Base-by-base conservation (phyloP, 2,113 vertebrate genomes). In the Spea bombifrons region DNA sequence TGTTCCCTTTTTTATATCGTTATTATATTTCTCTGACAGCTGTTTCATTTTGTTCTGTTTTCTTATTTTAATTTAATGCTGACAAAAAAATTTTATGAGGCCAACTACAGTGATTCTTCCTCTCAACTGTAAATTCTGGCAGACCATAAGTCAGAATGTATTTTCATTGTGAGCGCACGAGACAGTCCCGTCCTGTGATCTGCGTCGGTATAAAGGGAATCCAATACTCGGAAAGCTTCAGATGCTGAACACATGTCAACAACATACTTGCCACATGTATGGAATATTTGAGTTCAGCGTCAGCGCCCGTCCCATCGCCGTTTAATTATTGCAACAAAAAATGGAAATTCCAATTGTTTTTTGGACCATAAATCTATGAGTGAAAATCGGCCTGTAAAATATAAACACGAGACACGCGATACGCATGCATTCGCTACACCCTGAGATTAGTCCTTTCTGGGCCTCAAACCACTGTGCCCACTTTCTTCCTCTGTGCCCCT, bases 121-220 rank as follows among this genome's bases (percentile, higher is more conserved):
- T 80, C 81, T 83, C 17, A 50, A 82, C 76, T 80, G 78, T 68
- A 74, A 84, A 84, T 83, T 81, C 75, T 85, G 75, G 76, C 66
- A 84, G 84, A 84, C 83, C 76, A 68, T 83, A 85, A 85, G 85
- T 84, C 82, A 85, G 84, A 86, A 82, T 78, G 49, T 78, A 52
- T 85, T 89, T 86, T 84, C 67, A 50, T 75, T 82, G 71, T 81
- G 10, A 83, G 15, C 57, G 52, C 80, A 84, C 57, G 77, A 87
- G 76, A 75, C 48, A 82, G 81, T 81, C 71, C 69, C 75, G 78
- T 16, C 65, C 82, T 78, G 67, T 85, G 75, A 85, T 83, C 47
- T 85, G 80, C 80, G 63, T 57, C 73, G 84, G 84, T 66, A 80
- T 72, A 87, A 89, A 82, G 50, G 49, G 76, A 83, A 85, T 84